Conservation (phyloP, 1,140 invertebrate species). For the Branchinecta lindahli region DNA sequence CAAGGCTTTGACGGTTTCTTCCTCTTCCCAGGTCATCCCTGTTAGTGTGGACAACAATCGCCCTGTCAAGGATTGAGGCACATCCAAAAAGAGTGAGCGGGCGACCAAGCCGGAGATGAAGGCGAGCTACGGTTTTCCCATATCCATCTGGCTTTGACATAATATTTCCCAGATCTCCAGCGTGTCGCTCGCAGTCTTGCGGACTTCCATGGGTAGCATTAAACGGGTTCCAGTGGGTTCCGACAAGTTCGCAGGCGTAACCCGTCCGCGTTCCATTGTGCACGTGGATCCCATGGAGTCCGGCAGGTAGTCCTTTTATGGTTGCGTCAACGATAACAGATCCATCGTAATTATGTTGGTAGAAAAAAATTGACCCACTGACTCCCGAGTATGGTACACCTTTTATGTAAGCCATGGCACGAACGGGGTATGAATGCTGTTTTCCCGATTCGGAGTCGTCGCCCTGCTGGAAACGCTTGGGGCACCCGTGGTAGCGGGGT, state of each 20-base stretch:
- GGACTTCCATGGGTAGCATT: slow-evolving; percentile 34
- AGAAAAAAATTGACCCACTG: slow-evolving; percentile 15
- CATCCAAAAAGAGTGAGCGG: no score
- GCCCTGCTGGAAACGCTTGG: no score
- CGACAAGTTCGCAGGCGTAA: slow-evolving; percentile 20
- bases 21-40: slow-evolving; percentile 39
- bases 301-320: slow-evolving; percentile 14
- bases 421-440: no score
- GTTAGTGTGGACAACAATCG: slow-evolving; percentile 34
- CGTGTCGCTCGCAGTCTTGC: slow-evolving; percentile 34
- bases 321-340: slow-evolving; percentile 17
- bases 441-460: no score
- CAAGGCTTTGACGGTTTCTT: slow-evolving; percentile 32
- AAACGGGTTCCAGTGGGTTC: slow-evolving; percentile 19
- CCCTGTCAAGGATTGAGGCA: slow-evolving; percentile 34
- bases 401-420: no score
- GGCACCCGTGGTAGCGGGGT: no score
- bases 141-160: no score
- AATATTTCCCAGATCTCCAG: slow-evolving; percentile 43
- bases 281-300: slow-evolving; percentile 17
- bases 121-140: no score
- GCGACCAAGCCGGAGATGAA: no score
- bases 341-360: slow-evolving; percentile 15
- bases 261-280: slow-evolving; percentile 17
- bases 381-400: not conserved